Conservation (phyloP, 2,113 vertebrate genomes). For the Odocoileus hemionus region DNA sequence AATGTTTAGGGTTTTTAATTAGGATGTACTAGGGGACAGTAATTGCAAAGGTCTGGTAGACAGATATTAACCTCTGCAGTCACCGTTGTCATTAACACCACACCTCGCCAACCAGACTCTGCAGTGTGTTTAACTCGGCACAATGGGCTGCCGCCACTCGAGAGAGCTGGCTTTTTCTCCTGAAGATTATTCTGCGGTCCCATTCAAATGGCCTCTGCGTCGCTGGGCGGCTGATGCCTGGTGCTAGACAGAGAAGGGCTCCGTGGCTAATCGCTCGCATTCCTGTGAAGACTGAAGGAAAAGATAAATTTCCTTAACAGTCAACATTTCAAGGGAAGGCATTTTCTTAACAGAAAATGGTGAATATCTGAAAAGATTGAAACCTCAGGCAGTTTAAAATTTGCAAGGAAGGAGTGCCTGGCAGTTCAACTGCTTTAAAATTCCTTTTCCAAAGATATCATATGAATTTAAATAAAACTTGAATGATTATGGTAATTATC, state of each 20-base stretch:
- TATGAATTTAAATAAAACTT: conserved; percentile 39
- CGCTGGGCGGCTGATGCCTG: background rate
- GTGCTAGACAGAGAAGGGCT: conserved; percentile 16
- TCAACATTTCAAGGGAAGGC: conserved; percentile 44
- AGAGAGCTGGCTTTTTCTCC: background rate
- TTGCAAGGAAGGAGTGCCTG: background rate
- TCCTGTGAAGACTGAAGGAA: conserved; percentile 30
- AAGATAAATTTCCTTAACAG: conserved; percentile 52
- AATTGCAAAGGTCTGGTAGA: background rate
- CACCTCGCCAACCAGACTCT: background rate
- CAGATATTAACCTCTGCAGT: background rate
- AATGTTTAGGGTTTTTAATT: background rate
- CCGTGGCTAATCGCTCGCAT: conserved; percentile 15
- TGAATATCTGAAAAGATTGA: conserved; percentile 48
- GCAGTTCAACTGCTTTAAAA: conserved; percentile 38
- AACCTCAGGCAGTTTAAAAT: conserved; percentile 35
- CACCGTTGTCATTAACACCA: background rate
- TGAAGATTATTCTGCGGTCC: background rate
- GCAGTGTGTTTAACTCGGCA: background rate
- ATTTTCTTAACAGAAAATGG: conserved; percentile 60
- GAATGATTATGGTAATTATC: conserved; percentile 17
- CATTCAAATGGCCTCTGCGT: conserved; percentile 5
- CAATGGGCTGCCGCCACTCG: background rate
- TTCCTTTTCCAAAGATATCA: conserved; percentile 15
- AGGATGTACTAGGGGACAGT: background rate